phyloP scores from a whole-genome alignment of 2,113 vertebrate species.

The Leucopsar rothschildi region DNA sequence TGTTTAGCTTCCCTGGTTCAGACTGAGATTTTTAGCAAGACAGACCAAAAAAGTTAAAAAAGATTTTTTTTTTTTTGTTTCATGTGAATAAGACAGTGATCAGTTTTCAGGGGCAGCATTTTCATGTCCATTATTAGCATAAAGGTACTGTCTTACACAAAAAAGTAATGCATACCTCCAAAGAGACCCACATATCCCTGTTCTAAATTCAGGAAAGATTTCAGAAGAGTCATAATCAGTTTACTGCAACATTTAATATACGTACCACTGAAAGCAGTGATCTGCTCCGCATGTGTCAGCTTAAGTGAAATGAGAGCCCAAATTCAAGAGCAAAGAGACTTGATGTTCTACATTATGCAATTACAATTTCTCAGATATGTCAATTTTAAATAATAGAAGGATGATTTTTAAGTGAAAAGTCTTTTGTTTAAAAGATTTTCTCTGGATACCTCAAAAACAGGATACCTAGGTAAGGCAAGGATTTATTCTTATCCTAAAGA shows the following conservation, averaged over 20 bases:
- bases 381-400: neutral
- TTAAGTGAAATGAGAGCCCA: neutral
- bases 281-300: neutral
- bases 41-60: neutral
- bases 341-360: neutral
- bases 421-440: neutral
- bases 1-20: neutral
- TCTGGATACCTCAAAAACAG: neutral
- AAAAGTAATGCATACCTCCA: neutral
- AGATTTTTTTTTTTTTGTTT: neutral
- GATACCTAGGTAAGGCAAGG: neutral
- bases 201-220: neutral
- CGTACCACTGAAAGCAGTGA: neutral
- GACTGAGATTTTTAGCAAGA: neutral
- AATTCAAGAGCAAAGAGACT: neutral
- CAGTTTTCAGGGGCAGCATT: neutral
- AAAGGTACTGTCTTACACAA: neutral
- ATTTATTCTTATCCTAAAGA: neutral
- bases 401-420: neutral
- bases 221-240: neutral
- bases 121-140: neutral
- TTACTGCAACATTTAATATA: neutral
- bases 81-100: neutral
- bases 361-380: neutral
- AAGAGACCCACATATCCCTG: neutral